Conservation (phyloP, 2,888 invertebrate genomes). For the Luffia ferchaultella region DNA sequence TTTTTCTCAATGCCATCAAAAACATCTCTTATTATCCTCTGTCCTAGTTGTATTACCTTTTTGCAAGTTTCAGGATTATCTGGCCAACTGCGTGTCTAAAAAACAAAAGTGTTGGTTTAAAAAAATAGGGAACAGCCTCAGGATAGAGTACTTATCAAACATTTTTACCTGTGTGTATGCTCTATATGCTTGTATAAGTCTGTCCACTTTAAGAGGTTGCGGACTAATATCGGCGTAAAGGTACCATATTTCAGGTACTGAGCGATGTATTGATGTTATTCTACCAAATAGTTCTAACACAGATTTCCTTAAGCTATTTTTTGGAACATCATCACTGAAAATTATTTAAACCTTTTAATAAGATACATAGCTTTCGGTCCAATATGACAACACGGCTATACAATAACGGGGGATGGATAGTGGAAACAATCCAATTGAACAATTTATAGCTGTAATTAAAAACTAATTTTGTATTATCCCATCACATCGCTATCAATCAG, state of each 20-base stretch:
- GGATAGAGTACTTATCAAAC: neutral
- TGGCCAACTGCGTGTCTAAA: conserved; percentile 59
- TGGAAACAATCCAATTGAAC: too few relatives aligned
- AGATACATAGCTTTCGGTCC: too few relatives aligned
- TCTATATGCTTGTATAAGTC: conserved; percentile 80
- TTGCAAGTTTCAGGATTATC: conserved; percentile 65
- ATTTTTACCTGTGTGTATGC: conserved; percentile 69
- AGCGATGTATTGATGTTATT: conserved; percentile 72
- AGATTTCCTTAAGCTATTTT: conserved; percentile 52
- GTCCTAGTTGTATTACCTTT: conserved; percentile 67
- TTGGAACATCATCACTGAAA: conserved; percentile 3
- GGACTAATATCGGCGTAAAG: conserved; percentile 78
- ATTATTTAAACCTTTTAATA: too few relatives aligned
- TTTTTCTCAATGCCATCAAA: neutral
- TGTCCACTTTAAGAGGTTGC: conserved; percentile 60
- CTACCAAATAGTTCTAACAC: conserved; percentile 76
- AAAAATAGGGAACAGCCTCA: too few relatives aligned
- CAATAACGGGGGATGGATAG: too few relatives aligned
- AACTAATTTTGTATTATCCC: too few relatives aligned
- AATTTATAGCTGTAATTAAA: too few relatives aligned
- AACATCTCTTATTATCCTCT: neutral
- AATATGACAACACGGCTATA: too few relatives aligned
- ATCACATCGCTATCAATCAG: too few relatives aligned
- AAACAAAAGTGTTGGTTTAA: conserved; percentile 13
- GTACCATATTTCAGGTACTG: conserved; percentile 81